Evolutionary conservation across 2,113 vertebrate species (phyloP).

Genomic region (Corythoichthys haematopterus): DNA sequence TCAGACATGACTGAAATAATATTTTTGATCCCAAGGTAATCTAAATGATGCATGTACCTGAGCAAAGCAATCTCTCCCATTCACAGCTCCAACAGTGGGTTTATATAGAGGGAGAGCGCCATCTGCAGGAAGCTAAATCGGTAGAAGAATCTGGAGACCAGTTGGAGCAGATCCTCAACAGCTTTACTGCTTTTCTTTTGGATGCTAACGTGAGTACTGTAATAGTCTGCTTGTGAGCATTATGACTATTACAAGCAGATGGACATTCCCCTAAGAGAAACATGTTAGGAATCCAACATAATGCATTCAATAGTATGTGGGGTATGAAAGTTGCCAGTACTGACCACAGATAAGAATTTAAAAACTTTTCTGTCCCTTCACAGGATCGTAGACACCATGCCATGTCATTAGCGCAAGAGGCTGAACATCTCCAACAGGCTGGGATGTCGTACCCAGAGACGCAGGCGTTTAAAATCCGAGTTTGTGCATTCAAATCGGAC

Average conservation of each 20-base stretch:
- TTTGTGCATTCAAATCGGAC: conserved; percentile 69
- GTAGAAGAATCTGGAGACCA: conserved; percentile 63
- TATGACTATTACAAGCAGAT: neutral
- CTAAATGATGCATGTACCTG: neutral
- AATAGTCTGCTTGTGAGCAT: neutral
- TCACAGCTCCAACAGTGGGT: conserved; percentile 83
- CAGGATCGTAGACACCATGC: conserved; percentile 78
- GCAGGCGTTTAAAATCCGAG: conserved; percentile 59
- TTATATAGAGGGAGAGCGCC: conserved; percentile 72
- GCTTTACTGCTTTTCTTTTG: conserved; percentile 78
- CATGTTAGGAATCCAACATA: neutral
- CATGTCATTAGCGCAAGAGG: conserved; percentile 76
- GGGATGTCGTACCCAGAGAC: conserved; percentile 61
- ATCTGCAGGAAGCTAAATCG: conserved; percentile 68
- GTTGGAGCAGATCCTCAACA: conserved; percentile 63
- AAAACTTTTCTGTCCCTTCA: neutral
- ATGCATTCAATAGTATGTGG: neutral
- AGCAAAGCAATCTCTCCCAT: neutral
- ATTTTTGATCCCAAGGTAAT: neutral
- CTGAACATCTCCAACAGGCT: conserved; percentile 54
- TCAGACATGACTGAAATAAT: neutral
- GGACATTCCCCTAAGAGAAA: neutral
- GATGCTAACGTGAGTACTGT: conserved; percentile 77
- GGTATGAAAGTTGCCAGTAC: neutral
- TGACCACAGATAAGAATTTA: neutral